phyloP scores from a whole-genome alignment of 2,113 vertebrate species.

The Mormyrus iriodes region DNA sequence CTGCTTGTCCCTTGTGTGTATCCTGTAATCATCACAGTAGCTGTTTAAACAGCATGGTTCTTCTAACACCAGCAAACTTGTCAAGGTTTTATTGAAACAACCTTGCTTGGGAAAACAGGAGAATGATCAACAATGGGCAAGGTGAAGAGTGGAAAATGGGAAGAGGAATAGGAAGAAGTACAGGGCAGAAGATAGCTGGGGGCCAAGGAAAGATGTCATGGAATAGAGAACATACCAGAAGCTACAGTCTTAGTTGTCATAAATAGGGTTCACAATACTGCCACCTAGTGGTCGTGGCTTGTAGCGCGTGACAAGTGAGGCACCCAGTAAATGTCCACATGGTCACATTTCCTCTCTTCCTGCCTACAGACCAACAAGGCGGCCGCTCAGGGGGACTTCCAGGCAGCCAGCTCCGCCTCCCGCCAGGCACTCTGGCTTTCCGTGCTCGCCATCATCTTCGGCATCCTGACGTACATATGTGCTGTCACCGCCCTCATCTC shows the following conservation, averaged over 20 bases:
- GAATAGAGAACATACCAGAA: not conserved
- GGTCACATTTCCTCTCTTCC: not conserved
- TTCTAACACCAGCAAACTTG: not conserved
- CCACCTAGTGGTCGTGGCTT: not conserved
- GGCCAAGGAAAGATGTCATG: not conserved
- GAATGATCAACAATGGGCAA: not conserved
- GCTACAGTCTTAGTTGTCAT: not conserved
- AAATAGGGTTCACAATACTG: not conserved
- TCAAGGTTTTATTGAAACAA: not conserved
- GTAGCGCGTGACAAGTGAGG: not conserved
- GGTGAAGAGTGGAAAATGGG: not conserved
- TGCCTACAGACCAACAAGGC: constrained; percentile 75
- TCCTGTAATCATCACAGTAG: not conserved
- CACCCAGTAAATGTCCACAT: not conserved
- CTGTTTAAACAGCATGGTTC: not conserved
- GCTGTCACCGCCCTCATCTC: constrained; percentile 73
- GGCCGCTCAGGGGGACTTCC: constrained; percentile 73
- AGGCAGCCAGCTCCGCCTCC: constrained; percentile 69
- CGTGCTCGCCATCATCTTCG: constrained; percentile 74
- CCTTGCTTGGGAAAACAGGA: not conserved
- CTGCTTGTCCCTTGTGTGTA: not conserved
- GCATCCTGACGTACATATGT: constrained; percentile 73
- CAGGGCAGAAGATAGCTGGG: not conserved
- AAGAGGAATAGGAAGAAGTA: not conserved
- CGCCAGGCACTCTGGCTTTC: constrained; percentile 77